Conservation (phyloP, 2,888 invertebrate genomes). For the Lithodes maja region DNA sequence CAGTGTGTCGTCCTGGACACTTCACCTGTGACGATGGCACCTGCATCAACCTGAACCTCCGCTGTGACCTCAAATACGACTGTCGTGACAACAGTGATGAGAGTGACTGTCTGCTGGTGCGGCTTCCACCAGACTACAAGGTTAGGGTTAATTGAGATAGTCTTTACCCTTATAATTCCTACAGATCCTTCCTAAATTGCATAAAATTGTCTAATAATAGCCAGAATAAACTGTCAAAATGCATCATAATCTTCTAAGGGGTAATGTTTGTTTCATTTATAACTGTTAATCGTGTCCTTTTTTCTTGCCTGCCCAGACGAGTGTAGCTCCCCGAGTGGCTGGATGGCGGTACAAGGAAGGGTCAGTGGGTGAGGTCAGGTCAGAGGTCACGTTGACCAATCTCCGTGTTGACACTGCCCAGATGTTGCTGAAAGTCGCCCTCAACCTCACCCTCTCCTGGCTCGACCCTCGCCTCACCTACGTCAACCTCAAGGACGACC, state of each 20-base stretch:
- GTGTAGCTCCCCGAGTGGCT: conserved; percentile 25
- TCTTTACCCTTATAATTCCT: no score
- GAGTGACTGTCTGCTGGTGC: conserved; percentile 36
- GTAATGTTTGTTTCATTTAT: no score
- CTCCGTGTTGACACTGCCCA: conserved; percentile 45
- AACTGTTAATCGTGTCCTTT: no score
- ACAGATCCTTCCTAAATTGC: no score
- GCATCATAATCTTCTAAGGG: no score
- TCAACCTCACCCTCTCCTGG: conserved; percentile 59
- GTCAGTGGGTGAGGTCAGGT: conserved; percentile 3
- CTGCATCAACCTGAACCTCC: conserved; percentile 34
- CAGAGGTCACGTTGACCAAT: conserved; percentile 26
- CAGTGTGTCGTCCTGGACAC: conserved; percentile 37
- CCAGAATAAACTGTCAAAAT: no score
- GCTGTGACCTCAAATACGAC: conserved; percentile 64
- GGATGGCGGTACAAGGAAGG: background rate
- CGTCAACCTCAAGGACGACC: conserved; percentile 53
- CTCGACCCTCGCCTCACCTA: conserved; percentile 51
- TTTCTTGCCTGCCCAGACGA: conserved; percentile 9
- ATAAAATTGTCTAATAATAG: no score
- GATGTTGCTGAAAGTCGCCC: conserved; percentile 51
- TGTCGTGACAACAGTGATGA: conserved; percentile 65
- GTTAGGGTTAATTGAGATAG: background rate
- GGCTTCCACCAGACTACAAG: conserved; percentile 43
- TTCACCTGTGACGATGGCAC: conserved; percentile 61